These are phyloP conservation scores for Hipposideros armiger DNA, from an alignment of 2,113 vertebrate species.

Conservation along the genomic window DNA sequence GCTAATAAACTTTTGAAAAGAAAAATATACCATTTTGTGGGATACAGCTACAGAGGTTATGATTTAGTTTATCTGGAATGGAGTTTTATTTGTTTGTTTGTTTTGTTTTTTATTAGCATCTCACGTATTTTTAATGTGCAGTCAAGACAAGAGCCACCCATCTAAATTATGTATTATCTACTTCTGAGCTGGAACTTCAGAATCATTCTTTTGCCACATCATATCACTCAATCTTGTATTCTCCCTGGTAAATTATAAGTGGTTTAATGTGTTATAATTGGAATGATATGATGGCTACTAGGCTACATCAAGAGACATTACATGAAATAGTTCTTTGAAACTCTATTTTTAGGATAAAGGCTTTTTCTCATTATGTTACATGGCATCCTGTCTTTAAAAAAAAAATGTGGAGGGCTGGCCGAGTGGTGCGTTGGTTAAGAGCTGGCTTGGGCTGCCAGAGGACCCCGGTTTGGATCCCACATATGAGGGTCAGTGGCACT, in stretches of 20 bases:
- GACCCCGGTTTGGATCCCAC: no score
- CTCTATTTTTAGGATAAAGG: background rate
- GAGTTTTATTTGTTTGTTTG: background rate
- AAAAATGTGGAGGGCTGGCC: no score
- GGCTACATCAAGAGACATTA: background rate
- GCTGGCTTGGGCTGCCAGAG: no score
- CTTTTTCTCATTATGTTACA: background rate
- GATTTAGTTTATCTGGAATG: background rate
- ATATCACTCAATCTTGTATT: background rate
- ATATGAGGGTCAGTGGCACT: no score
- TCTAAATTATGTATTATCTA: background rate
- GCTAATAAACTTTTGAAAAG: background rate
- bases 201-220: background rate
- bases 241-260: background rate
- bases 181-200: background rate
- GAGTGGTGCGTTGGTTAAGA: no score
- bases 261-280: background rate
- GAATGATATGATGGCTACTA: background rate
- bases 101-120: no score
- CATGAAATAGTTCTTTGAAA: background rate
- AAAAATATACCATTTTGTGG: background rate
- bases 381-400: background rate
- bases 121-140: background rate
- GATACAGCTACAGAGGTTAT: background rate
- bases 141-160: background rate